Base-by-base conservation (phyloP, 2,797 vertebrate species). In the Apodemus agrarius region DNA sequence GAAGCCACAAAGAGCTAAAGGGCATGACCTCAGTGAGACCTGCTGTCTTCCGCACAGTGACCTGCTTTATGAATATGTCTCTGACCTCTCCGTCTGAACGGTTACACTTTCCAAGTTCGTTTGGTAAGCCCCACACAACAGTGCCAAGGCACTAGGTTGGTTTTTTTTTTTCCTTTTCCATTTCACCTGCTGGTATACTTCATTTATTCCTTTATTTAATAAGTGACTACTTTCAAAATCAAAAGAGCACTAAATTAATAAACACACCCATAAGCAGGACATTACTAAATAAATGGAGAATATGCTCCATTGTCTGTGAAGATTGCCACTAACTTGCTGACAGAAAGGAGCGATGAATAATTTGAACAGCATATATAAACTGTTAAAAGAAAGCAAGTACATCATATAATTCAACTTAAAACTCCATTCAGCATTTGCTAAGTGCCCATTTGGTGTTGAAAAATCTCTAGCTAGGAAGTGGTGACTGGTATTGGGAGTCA, bases 11-110 rank as follows among this genome's bases (percentile, higher is more conserved):
- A 11, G 93, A 84, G 57, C 95, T 96, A 89, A 94, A 96, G 57
- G 52, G 72, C 57, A 72, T 92, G 76, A 93, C 93, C 96, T 97
- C 57, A 54, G 6, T 40, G 75, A 95, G 46, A 22, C 6, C 34
- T 67, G 72, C 82, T 69, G 87, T 63, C 57, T 92, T 92, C 76
- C 96, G 90, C 90, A 96, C 87, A 97, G 46, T 52, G 89, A 92
- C 0, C 59, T 72, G 82, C 9, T 85, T 96, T 59, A 75, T 21
- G 93, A 96, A 43, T 12, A 3, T 63, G 8, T 85, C 63, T 61
- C 72, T 31, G 16, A 91, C 40, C 17, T 89, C 69, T 69, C 49
- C 6, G 6, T 94, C 97, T 54, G 75, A 90, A 97, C 96, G 43
- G 11, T 10, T 49, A 78, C 26, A 84, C 37, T 67, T 95, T 85